These are phyloP conservation scores for Mesaphorura yosii DNA, from an alignment of 1,140 invertebrate species.

Conservation along the genomic window DNA sequence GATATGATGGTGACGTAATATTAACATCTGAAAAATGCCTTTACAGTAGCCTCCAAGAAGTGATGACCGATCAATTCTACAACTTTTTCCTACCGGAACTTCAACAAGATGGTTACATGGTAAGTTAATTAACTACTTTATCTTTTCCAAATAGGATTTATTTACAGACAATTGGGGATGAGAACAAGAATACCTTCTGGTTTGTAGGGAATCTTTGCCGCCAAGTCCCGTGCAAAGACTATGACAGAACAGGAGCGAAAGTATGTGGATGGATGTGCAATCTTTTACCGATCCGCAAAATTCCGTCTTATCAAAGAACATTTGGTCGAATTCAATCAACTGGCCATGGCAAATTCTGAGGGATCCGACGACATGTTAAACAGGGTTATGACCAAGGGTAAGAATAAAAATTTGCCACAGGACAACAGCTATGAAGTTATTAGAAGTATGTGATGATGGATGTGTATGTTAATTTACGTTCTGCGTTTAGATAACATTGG, in stretches of 20 bases:
- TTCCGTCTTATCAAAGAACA: conserved; percentile 91
- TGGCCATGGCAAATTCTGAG: conserved; percentile 50
- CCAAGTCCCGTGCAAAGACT: conserved; percentile 95
- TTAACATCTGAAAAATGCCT: too few species aligned
- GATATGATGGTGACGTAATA: too few species aligned
- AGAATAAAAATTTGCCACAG: not conserved
- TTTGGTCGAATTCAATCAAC: conserved; percentile 90
- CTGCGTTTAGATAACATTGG: conserved; percentile 78
- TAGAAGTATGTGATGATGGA: conserved; percentile 1
- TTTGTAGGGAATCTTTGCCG: conserved; percentile 85
- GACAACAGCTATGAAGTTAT: not conserved
- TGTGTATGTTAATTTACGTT: too few species aligned
- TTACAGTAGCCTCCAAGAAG: conserved; percentile 69
- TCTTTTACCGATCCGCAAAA: conserved; percentile 89
- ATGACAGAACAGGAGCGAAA: conserved; percentile 94
- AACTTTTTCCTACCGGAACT: conserved; percentile 92
- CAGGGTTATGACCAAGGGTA: conserved; percentile 88
- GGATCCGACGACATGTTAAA: conserved; percentile 98
- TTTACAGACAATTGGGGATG: not conserved
- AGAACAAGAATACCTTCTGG: not conserved
- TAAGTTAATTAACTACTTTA: too few species aligned
- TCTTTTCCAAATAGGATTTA: not conserved
- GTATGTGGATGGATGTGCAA: conserved; percentile 97
- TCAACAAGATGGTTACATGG: conserved; percentile 73
- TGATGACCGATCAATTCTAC: conserved; percentile 87